Percentiles rank a stretch among this genome's conserved stretches.
Evolutionary conservation across 2,797 vertebrate species (phyloP).

Genomic region (Hozukius guyotensis): DNA sequence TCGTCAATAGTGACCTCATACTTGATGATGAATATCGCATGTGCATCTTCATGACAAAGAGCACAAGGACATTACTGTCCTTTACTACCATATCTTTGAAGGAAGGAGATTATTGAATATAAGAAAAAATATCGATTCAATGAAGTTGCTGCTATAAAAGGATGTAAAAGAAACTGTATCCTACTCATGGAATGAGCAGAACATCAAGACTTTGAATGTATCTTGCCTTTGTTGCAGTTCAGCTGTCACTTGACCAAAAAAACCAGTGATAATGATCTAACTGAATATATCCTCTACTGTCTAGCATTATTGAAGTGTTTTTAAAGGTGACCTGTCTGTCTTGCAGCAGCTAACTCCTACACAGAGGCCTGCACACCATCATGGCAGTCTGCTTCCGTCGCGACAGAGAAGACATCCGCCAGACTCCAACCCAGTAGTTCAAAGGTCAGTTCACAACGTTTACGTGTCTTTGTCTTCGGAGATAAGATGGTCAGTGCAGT

Average conservation of each 20-base stretch:
- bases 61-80: neutral
- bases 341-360: slow-evolving; percentile 86
- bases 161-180: neutral
- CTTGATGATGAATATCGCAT: neutral
- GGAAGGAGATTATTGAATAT: neutral
- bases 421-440: slow-evolving; percentile 78
- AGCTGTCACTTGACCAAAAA: neutral
- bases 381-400: slow-evolving; percentile 75
- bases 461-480: neutral
- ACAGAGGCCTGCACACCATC: slow-evolving; percentile 88
- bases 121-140: neutral
- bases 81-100: neutral
- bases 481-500: neutral
- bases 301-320: neutral
- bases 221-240: neutral
- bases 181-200: neutral
- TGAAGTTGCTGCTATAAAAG: neutral
- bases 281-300: neutral
- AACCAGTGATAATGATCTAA: neutral
- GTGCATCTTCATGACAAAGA: neutral
- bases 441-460: slow-evolving; percentile 74
- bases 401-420: slow-evolving; percentile 82
- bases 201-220: neutral
- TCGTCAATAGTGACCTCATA: neutral
- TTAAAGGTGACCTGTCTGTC: slow-evolving; percentile 32